These are phyloP conservation scores for Halisarca cf. caerulea DNA, from an alignment of 37 sponge, comb jelly and placozoan species.

Conservation along the genomic window DNA sequence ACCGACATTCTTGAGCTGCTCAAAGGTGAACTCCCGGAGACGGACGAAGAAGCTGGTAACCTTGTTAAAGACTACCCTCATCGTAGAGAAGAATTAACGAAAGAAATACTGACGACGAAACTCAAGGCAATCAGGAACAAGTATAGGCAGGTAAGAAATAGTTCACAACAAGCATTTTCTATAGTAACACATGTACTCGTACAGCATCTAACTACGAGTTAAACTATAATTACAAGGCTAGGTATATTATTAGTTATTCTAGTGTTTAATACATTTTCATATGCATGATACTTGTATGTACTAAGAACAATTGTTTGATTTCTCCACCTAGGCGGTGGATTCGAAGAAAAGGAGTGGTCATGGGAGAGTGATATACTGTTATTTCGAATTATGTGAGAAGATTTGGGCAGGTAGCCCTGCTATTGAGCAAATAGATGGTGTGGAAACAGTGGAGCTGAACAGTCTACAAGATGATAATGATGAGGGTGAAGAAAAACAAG, in stretches of 20 bases:
- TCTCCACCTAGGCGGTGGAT: conserved; percentile 12
- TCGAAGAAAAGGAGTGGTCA: conserved; percentile 6
- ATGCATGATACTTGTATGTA: no score
- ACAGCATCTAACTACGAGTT: no score
- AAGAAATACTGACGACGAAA: conserved; percentile 1
- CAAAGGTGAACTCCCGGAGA: background rate
- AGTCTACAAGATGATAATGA: no score
- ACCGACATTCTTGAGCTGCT: background rate
- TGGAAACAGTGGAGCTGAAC: no score
- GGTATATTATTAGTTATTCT: no score
- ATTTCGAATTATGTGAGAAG: background rate
- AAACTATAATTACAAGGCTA: no score
- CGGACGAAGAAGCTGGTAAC: background rate
- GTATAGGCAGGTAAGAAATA: conserved; percentile 14
- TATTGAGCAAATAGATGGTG: conserved; percentile 7
- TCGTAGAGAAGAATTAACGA: background rate
- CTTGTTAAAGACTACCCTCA: background rate
- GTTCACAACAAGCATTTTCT: no score
- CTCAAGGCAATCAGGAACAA: background rate
- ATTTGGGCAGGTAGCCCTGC: conserved; percentile 12
- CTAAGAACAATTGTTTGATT: no score
- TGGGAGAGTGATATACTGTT: background rate
- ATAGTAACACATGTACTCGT: no score
- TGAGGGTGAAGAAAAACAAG: no score
- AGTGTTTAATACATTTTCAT: no score